Base-by-base conservation (phyloP, 30 jellyfish, hydroid and myxozoan species). In the Aurelia coerulea region DNA sequence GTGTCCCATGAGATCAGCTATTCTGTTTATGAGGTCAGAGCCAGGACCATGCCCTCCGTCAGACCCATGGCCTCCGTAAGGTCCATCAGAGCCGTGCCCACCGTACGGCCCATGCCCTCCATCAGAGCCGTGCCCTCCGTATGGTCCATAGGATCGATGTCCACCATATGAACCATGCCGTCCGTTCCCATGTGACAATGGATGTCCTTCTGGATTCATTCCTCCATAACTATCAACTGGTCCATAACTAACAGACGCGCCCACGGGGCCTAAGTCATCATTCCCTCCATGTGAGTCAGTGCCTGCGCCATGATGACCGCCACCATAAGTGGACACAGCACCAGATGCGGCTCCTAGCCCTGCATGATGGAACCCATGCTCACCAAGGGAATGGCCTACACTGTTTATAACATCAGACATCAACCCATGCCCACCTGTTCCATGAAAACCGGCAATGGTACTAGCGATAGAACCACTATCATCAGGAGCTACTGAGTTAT, bases 181-280 rank as follows among this genome's bases (percentile, higher is more conserved):
- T 74, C 87, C 34, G 35, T 12, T 11, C 34, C 70, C 70, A 5
- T 60, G 70, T n/a, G 70, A 60, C 70, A 23, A 5, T 5, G 14
- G 35, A 12, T 72, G 72, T 6, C 81, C 89, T 18, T 41, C 16
- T 18, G 51, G 13, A 29, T 51, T 73, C 65, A 34, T 62, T 11
- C 89, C 90, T 10, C 96, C 96, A 59, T 65, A 67, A 62, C 96
- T 62, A 23, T 67, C 76, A 49, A 77, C 89, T 46, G 90, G 90
- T n/a, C 90, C 89, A 68, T 77, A 76, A 71, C 95, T 77, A 16
- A 76, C 64, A 23, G 79, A 65, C 7, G 95, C 95, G 33, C 90
- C 95, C 58, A 74, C 76, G 2, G 86, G 81, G 2, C 56, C 79
- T 37, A 70, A 2, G 54, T 62, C 68, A 10, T 62, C 78, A 5